Percentiles rank a stretch among this genome's conserved stretches.
Conservation (phyloP, 2,888 invertebrate species). For the Drymonia ruficornis region DNA sequence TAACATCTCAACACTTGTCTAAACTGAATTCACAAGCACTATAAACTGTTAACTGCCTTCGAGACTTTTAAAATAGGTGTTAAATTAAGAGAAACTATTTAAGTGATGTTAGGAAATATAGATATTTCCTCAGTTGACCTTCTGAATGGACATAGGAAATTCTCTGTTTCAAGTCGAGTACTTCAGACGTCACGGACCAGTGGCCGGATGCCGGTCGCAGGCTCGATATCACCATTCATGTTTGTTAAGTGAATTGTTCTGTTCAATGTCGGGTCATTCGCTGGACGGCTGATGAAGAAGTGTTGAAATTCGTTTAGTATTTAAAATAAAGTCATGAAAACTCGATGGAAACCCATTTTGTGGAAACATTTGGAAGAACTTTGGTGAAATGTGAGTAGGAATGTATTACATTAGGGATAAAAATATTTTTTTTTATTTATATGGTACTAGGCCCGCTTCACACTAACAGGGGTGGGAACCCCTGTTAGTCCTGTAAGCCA, state of each 20-base stretch:
- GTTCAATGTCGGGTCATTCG: slow-evolving; percentile 20
- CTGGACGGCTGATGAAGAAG: not conserved
- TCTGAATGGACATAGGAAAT: slow-evolving; percentile 55
- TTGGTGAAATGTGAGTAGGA: too few relatives aligned
- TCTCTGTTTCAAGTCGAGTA: slow-evolving; percentile 55
- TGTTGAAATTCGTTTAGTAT: not conserved
- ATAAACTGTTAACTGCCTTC: not conserved
- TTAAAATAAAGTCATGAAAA: not conserved
- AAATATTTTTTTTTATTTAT: too few relatives aligned
- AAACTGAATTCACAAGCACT: not conserved
- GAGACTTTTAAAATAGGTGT: slow-evolving; percentile 12
- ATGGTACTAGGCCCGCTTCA: too few relatives aligned
- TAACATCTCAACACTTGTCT: not conserved
- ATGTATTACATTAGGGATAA: too few relatives aligned
- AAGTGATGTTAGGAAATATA: slow-evolving; percentile 47
- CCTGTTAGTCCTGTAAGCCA: too few relatives aligned
- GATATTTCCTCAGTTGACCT: slow-evolving; percentile 63
- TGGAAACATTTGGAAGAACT: too few relatives aligned
- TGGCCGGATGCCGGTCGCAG: slow-evolving; percentile 36
- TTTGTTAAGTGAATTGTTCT: slow-evolving; percentile 30
- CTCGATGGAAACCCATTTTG: too few relatives aligned
- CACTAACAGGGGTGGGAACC: too few relatives aligned
- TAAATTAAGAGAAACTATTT: slow-evolving; percentile 45
- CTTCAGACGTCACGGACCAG: slow-evolving; percentile 46
- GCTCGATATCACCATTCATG: slow-evolving; percentile 34